Conservation (phyloP, 1,140 invertebrate genomes). For the Cydia fagiglandana region DNA sequence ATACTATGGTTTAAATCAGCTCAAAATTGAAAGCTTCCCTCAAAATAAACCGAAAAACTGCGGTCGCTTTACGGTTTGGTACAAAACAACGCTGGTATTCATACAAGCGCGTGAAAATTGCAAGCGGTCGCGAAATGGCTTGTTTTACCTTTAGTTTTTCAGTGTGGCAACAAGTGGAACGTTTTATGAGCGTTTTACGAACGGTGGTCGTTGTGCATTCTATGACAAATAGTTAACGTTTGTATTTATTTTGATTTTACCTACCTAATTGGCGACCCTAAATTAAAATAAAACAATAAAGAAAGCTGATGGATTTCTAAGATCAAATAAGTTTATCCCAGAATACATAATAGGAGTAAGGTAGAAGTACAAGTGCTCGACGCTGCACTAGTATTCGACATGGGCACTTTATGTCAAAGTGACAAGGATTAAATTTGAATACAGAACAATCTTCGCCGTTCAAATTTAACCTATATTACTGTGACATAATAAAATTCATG, state of each 20-base stretch:
- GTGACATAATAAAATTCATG: no score
- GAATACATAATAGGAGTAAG: no score
- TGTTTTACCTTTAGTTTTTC: conserved; percentile 13
- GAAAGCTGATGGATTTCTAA: no score
- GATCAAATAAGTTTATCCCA: no score
- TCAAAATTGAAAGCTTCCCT: background rate
- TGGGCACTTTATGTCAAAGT: no score
- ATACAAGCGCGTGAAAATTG: conserved; percentile 4
- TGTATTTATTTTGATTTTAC: background rate
- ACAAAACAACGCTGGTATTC: background rate
- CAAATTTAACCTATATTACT: no score
- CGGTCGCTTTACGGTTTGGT: background rate
- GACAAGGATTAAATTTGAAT: no score
- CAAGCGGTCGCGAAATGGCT: background rate
- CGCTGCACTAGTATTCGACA: no score
- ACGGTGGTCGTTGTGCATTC: background rate
- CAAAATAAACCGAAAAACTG: background rate
- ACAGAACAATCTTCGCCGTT: no score
- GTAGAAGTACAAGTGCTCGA: no score
- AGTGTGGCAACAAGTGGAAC: background rate
- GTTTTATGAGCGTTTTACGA: background rate
- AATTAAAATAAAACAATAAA: no score
- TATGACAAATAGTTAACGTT: background rate
- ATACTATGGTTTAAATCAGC: background rate
- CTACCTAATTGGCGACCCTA: no score